phyloP scores from a whole-genome alignment of 2,888 invertebrate species.

The Congeria kusceri region DNA sequence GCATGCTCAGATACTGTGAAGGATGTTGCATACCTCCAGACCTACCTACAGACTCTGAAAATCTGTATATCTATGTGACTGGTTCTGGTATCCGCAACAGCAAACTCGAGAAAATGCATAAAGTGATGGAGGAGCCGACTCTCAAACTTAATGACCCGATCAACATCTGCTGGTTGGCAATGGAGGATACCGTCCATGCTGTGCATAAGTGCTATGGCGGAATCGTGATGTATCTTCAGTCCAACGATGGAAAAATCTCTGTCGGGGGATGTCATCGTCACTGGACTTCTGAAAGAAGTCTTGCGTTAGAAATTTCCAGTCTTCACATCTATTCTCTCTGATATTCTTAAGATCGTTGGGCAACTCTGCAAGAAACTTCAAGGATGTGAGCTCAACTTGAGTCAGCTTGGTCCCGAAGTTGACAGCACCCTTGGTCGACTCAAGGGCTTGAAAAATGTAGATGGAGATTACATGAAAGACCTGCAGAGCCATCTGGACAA shows the following conservation, averaged over 20 bases:
- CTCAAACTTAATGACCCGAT: conserved; percentile 31
- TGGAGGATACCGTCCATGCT: conserved; percentile 17
- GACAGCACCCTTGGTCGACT: conserved; percentile 12
- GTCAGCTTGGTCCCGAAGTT: not conserved
- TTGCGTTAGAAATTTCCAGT: conserved; percentile 34
- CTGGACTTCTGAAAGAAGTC: conserved; percentile 22
- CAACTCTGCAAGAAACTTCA: conserved; percentile 17
- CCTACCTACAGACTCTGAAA: conserved; percentile 9
- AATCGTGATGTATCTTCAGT: conserved; percentile 18
- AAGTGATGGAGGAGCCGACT: conserved; percentile 27
- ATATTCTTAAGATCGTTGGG: conserved; percentile 1
- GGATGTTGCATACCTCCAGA: conserved; percentile 16
- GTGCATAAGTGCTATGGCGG: conserved; percentile 33
- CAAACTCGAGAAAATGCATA: conserved; percentile 5
- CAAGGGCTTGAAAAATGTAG: conserved; percentile 6
- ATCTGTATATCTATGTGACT: conserved; percentile 17
- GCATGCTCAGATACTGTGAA: conserved; percentile 17
- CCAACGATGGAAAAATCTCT: conserved; percentile 22
- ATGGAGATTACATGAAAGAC: too few species aligned
- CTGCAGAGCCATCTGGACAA: too few species aligned
- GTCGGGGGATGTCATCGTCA: conserved; percentile 17
- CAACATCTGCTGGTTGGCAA: conserved; percentile 16
- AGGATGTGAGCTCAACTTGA: conserved; percentile 17
- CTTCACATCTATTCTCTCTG: conserved; percentile 23
- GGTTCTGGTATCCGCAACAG: conserved; percentile 10